These are phyloP conservation scores for Anthopleura xanthogrammica DNA, from an alignment of 92 coral and sea anemone genomes.

Conservation along the genomic window DNA sequence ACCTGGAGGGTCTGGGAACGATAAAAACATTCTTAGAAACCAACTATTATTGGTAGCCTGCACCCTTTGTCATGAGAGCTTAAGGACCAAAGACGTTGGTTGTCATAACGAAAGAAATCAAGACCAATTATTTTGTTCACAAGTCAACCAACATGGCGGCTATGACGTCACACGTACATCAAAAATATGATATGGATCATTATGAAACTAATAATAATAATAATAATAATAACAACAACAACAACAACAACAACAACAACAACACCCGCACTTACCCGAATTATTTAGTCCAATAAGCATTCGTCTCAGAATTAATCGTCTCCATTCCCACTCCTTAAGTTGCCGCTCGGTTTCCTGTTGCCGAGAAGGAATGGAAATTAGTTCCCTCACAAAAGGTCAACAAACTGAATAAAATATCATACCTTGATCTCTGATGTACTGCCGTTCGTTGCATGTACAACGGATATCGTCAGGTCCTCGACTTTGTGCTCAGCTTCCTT, in stretches of 20 bases:
- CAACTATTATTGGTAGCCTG: neutral
- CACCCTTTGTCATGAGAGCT: neutral
- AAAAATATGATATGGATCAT: neutral
- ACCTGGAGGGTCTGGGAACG: slow-evolving; percentile 60
- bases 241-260: neutral
- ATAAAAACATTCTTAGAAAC: neutral
- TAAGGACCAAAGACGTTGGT: neutral
- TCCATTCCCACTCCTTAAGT: slow-evolving; percentile 85
- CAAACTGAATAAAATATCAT: no score
- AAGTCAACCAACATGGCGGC: no score
- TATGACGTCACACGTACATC: no score
- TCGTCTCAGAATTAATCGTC: slow-evolving; percentile 66
- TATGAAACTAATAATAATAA: neutral
- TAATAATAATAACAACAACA: no score
- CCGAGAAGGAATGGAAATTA: slow-evolving; percentile 4
- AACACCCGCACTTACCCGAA: slow-evolving; percentile 44
- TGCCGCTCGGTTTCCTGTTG: slow-evolving; percentile 86
- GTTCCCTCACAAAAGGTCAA: neutral
- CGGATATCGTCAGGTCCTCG: slow-evolving; percentile 71
- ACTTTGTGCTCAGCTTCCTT: slow-evolving; percentile 86
- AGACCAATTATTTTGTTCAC: no score
- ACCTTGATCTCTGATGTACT: slow-evolving; percentile 83
- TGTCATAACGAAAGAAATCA: no score
- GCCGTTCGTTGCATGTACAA: slow-evolving; percentile 77
- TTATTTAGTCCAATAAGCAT: slow-evolving; percentile 79